A percentile compares a stretch with the other conserved stretches of the same genome.
Evolutionary conservation across 2,113 vertebrate species (phyloP).

Genomic region (Perca schrenkii): DNA sequence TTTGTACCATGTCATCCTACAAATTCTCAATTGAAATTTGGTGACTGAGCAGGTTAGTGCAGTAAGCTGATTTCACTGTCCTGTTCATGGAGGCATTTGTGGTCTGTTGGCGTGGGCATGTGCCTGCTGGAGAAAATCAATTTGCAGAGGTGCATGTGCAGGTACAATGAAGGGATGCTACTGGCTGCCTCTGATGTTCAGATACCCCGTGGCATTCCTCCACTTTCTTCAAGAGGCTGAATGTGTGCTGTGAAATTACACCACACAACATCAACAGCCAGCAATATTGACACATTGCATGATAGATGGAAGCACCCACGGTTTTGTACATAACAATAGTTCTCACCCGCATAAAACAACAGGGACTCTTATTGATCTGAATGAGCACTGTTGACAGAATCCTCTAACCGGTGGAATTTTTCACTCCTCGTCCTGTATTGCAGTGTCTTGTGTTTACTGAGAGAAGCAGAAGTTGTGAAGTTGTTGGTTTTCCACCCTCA

Average conservation of each 20-base stretch:
- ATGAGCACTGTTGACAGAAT: constrained; percentile 12
- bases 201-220: constrained; percentile 55
- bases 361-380: constrained; percentile 30
- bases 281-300: constrained; percentile 49
- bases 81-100: constrained; percentile 41
- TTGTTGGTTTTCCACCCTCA: constrained; percentile 39
- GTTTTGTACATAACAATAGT: constrained; percentile 9
- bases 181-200: constrained; percentile 59
- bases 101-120: constrained; percentile 40
- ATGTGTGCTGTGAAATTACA: constrained; percentile 57
- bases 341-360: not conserved
- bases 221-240: constrained; percentile 62
- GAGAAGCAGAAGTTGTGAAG: constrained; percentile 20
- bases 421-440: not conserved
- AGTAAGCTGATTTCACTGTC: constrained; percentile 54
- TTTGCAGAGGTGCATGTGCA: constrained; percentile 47
- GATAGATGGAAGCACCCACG: constrained; percentile 20
- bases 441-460: constrained; percentile 32
- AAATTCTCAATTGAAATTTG: constrained; percentile 47
- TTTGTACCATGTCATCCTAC: constrained; percentile 40
- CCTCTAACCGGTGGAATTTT: constrained; percentile 21
- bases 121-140: constrained; percentile 62
- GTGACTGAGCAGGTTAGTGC: constrained; percentile 58
- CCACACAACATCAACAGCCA: constrained; percentile 36
- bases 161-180: constrained; percentile 58